Evolutionary conservation across 2,113 vertebrate genomes (phyloP), one percentile per base, ranked within the genome.

Genomic region (Guaruba guarouba): DNA sequence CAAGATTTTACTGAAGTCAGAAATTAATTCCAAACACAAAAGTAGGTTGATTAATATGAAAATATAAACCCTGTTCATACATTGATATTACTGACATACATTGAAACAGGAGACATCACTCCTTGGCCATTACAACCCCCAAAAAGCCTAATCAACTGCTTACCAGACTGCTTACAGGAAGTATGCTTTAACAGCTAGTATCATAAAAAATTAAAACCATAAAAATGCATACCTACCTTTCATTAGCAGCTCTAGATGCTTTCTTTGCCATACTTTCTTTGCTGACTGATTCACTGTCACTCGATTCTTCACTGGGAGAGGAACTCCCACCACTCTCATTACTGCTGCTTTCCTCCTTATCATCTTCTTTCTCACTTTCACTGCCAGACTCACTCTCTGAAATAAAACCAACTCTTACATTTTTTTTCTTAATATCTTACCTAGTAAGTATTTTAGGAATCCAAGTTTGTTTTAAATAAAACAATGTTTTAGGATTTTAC

Each of bases 341-440:
- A 78, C 93, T 97, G 62, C 83, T 97, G 48, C 75, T 86, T 73
- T 95, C 97, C 20, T 98, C 97, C 93, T 98, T 80, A 41, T 98
- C 98, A n/a, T 98, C 98, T 69, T 97, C 94, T 29, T 97, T 96
- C 69, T 95, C 98, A 70, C 94, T 97, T 93, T 96, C 98, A 86
- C 98, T 98, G 88, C 92, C 97, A 57, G 99, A 99, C 51, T 96
- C 98, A 6, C 94, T 97, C 97, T 90, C 98, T 98, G 88, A 88
- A 90, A 96, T 64, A 66, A 80, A 83, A 93, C 35, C 14, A 64
- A 44, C 1, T 8, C 27, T 78, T 71, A 41, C 1, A 23, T 12
- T 39, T 73, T 75, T 84, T 33, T 55, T 15, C 43, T 28, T 79
- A 82, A 8, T 89, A 77, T 35, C 8, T 87, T 82, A 76, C 23